Base-by-base conservation (phyloP, 37 sponge, comb jelly and placozoan species). In the Geodia barretti region DNA sequence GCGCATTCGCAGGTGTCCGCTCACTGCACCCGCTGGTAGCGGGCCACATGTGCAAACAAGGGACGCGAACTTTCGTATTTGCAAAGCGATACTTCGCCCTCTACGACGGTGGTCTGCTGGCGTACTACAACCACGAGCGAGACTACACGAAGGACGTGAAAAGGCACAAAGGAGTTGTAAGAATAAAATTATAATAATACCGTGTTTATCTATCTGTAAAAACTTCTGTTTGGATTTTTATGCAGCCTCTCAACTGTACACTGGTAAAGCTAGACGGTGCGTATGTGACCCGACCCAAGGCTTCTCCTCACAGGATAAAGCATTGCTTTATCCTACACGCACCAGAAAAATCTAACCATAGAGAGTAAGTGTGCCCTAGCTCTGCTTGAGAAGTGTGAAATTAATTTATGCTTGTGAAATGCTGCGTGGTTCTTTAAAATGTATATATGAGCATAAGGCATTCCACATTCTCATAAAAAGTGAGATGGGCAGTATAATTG, bases 71-170 rank as follows among this genome's bases (percentile, higher is more conserved):
- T 4, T 1, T 4, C n/a, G 60, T 39, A 26, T 89, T 76, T 39
- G 77, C 83, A 54, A 92, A 84, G 76, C 62, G 89, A 11, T 88
- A 84, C 60, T 88, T 92, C 39, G 85, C 71, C 3, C 80, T 92
- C 20, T 92, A 84, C 41, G 78, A 79, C 8, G 73, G 72, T 28
- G 59, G 72, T 17, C 69, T 92, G 54, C 70, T 87, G 47, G 26
- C 85, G 39, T 92, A 92, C 72, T 92, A 88, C 74, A 31, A 62
- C 2, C 78, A 83, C 58, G 68, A 74, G 41, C 28, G 67, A 3
- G 62, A 79, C 41, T 92, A 73, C 68, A 39, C 79, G 33, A 74
- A 84, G 23, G 88, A 87, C 64, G n/a, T n/a, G n/a, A n/a, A n/a
- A n/a, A 79, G 68, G 60, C 64, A 86, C 20, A 30, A 24, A 11